Evolutionary conservation across 1,140 invertebrate species (phyloP).

Genomic region (Lethrus apterus): DNA sequence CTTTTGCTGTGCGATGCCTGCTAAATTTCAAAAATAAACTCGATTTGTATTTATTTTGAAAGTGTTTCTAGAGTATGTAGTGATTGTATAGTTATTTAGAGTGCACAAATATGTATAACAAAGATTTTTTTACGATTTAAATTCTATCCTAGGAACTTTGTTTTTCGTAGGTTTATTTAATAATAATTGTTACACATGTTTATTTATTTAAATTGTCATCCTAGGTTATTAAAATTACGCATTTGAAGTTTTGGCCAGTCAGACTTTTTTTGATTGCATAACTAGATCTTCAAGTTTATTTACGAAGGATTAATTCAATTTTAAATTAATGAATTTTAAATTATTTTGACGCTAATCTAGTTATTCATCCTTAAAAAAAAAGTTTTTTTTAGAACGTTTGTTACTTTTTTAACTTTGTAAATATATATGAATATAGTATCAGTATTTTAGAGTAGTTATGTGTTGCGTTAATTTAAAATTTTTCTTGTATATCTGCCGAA

Average conservation of each 20-base stretch:
- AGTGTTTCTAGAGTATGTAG: constrained; percentile 1
- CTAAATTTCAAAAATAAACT: no score
- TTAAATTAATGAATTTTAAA: no score
- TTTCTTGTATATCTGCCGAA: constrained; percentile 32
- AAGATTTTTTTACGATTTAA: constrained; percentile 3
- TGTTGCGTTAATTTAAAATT: constrained; percentile 23
- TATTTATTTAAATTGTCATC: no score
- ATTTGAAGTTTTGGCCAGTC: no score
- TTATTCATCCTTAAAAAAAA: not conserved
- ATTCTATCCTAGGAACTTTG: not conserved
- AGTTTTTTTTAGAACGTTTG: not conserved
- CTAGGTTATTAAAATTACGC: no score
- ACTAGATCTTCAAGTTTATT: constrained; percentile 8
- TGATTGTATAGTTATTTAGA: constrained; percentile 3
- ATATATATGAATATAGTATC: constrained; percentile 27
- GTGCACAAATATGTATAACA: no score
- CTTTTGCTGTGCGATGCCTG: no score
- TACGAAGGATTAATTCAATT: no score
- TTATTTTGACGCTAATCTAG: not conserved
- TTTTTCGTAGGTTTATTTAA: no score
- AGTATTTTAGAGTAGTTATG: constrained; percentile 30
- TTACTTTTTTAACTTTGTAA: constrained; percentile 18
- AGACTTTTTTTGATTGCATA: constrained; percentile 8
- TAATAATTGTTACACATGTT: no score
- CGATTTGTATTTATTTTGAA: not conserved